These are phyloP conservation scores for Eledona agricola DNA, from an alignment of 2,888 invertebrate species.

Conservation along the genomic window DNA sequence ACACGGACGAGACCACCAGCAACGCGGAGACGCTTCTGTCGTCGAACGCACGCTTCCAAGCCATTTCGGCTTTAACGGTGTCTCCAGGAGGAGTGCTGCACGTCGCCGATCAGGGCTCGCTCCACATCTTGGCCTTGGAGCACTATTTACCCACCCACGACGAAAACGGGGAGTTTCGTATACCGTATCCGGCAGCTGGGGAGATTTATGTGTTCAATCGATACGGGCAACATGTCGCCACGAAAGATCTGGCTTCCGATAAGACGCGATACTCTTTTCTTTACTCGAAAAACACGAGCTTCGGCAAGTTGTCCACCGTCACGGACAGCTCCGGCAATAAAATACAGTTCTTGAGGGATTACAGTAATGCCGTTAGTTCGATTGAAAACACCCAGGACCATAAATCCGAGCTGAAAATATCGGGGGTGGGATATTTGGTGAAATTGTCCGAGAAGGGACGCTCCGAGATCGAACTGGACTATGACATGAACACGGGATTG, in stretches of 20 bases:
- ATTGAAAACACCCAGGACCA: slow-evolving; percentile 95
- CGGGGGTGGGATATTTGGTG: slow-evolving; percentile 90
- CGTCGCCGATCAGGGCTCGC: slow-evolving; percentile 92
- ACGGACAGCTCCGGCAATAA: slow-evolving; percentile 94
- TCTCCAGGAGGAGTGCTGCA: slow-evolving; percentile 96
- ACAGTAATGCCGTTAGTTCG: slow-evolving; percentile 90
- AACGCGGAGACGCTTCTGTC: slow-evolving; percentile 87
- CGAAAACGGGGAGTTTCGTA: slow-evolving; percentile 90
- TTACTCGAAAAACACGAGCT: slow-evolving; percentile 96
- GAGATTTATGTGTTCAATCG: slow-evolving; percentile 92
- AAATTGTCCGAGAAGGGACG: slow-evolving; percentile 89
- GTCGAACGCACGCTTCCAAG: slow-evolving; percentile 85
- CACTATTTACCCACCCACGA: slow-evolving; percentile 89
- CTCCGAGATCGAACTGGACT: slow-evolving; percentile 88
- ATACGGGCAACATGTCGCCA: slow-evolving; percentile 95
- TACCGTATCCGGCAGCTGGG: slow-evolving; percentile 91
- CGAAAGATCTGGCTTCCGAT: slow-evolving; percentile 94
- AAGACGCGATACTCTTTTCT: slow-evolving; percentile 94
- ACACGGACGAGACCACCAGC: slow-evolving; percentile 70
- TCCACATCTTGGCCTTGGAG: slow-evolving; percentile 84
- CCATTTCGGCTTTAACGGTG: slow-evolving; percentile 89
- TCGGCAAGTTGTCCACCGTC: slow-evolving; percentile 91
- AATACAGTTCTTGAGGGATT: slow-evolving; percentile 90
- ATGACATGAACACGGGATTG: slow-evolving; percentile 88
- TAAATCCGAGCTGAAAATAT: slow-evolving; percentile 90